Base-by-base conservation (phyloP, 2,888 invertebrate species). In the Amiota minor region DNA sequence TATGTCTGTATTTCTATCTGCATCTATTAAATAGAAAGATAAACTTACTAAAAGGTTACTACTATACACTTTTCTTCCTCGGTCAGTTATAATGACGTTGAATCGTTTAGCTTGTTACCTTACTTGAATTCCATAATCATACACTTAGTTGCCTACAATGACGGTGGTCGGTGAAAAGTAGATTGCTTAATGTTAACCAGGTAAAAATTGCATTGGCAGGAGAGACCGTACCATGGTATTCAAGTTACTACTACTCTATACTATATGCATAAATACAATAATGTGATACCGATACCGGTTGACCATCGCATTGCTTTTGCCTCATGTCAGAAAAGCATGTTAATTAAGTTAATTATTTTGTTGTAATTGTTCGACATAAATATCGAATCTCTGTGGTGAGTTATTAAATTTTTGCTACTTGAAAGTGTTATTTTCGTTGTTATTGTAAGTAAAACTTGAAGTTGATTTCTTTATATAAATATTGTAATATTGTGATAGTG, bases 261-360 rank as follows among this genome's bases (percentile, higher is more conserved):
- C 6, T 23, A 23, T 23, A 2, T 23, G 70, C 59, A 70, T 45
- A 45, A 47, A 59, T 56, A 59, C 46, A 59, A 70, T 70, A 59
- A 46, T 46, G 47, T 23, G 59, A 53, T 16, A 16, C 14, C 2
- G 77, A 65, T 78, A 84, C 84, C 77, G 79, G 86, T 83, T 83
- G 83, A 75, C 83, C 83, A 80, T 83, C 83, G 72, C 78, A 80
- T 76, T 77, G 83, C 77, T 64, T 81, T 79, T 76, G 72, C 82
- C 77, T 84, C 35, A 35, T 35, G 35, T 35, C 84, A 79, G 79
- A 78, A 84, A 83, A 80, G 81, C 79, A 80, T 76, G 75, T 76
- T 78, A 81, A 85, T 83, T 77, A 75, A 65, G 45, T 72, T 74
- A 79, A 83, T 81, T 80, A 76, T 72, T 67, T 75, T 77, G 77